Conservation (phyloP, 2,113 vertebrate species). For the Perognathus longimembris region DNA sequence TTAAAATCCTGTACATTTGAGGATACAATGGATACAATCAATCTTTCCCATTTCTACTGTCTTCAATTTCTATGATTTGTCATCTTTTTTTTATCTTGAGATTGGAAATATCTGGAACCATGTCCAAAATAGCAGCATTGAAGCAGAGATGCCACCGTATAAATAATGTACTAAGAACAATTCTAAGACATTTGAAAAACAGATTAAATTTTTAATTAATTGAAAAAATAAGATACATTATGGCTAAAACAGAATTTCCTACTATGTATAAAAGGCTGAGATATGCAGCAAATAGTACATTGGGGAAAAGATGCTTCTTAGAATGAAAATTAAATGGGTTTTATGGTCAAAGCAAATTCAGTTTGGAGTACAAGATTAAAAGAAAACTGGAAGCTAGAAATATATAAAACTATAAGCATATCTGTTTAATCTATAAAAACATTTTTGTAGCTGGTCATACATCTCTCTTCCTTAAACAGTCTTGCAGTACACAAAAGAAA, state of each 20-base stretch:
- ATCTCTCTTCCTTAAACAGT: background rate
- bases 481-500: background rate
- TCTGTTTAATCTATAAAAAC: background rate
- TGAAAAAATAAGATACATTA: background rate
- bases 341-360: background rate
- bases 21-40: background rate
- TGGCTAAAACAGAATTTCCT: background rate
- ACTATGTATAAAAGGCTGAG: rapidly evolving
- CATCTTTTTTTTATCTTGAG: background rate
- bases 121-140: slow-evolving; percentile 11
- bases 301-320: background rate
- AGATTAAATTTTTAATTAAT: background rate
- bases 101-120: background rate
- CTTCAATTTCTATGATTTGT: background rate
- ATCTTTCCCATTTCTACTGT: background rate
- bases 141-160: background rate
- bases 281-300: background rate
- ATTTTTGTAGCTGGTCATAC: background rate
- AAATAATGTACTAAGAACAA: slow-evolving; percentile 45
- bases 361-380: background rate
- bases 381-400: background rate
- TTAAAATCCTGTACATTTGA: background rate
- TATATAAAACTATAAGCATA: background rate
- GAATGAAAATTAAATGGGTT: background rate
- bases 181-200: background rate